Percentiles rank a stretch among this genome's conserved stretches.
Evolutionary conservation across 2,888 invertebrate genomes (phyloP).

Genomic region (Chironomus tentans): DNA sequence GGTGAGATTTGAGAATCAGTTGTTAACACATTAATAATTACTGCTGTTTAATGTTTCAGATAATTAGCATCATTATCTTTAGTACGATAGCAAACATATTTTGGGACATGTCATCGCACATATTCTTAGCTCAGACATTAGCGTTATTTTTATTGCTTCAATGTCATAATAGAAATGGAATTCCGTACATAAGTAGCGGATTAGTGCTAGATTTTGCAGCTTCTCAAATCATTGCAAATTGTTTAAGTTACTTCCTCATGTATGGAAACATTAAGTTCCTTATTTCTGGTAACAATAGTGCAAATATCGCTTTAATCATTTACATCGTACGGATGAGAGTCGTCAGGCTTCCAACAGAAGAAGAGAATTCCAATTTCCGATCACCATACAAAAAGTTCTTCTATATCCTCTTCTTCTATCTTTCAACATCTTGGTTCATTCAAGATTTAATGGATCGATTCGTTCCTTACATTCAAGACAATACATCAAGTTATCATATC

Average conservation of each 20-base stretch:
- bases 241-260: conserved; percentile 36
- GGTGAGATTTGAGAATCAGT: conserved; percentile 26
- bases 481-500: conserved; percentile 11
- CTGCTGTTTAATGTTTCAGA: conserved; percentile 30
- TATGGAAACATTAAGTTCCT: conserved; percentile 36
- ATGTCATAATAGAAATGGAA: conserved; percentile 35
- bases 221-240: conserved; percentile 38
- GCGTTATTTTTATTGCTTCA: conserved; percentile 64
- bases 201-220: conserved; percentile 38
- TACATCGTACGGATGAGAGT: conserved; percentile 1
- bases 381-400: background rate
- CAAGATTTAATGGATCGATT: conserved; percentile 19
- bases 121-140: conserved; percentile 65
- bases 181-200: conserved; percentile 38
- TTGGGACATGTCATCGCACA: conserved; percentile 80
- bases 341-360: background rate
- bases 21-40: background rate
- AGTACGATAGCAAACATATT: conserved; percentile 43
- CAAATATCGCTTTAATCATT: background rate
- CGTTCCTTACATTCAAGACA: background rate
- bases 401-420: background rate
- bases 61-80: conserved; percentile 36
- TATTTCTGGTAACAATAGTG: background rate
- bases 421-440: conserved; percentile 7
- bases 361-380: conserved; percentile 4